Evolutionary conservation across 2,888 invertebrate genomes (phyloP).

Genomic region (Oxyteleia sp.): DNA sequence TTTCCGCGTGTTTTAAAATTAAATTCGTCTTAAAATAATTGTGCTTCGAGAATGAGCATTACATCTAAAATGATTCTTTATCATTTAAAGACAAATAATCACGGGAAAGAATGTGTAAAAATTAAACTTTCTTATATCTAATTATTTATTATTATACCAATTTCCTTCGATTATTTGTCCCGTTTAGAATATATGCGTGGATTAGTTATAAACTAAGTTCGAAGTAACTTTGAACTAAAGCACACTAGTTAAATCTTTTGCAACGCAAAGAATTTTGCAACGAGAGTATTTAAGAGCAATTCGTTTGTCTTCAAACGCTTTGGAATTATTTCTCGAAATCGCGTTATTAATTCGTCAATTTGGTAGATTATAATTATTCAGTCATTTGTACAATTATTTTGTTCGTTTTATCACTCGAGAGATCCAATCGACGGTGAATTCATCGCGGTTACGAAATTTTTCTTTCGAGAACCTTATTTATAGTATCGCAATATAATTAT

Average conservation of each 20-base stretch:
- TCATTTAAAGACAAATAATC: constrained; percentile 28
- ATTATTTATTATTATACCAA: background rate
- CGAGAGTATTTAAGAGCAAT: background rate
- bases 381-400: too few species aligned
- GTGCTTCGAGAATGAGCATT: constrained; percentile 36
- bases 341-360: too few species aligned
- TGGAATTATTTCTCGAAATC: too few species aligned
- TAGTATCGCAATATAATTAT: too few species aligned
- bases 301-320: background rate
- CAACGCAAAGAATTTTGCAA: background rate
- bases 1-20: background rate
- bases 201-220: background rate
- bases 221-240: background rate
- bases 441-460: too few species aligned
- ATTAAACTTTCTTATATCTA: background rate
- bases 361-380: too few species aligned
- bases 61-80: constrained; percentile 18
- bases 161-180: constrained; percentile 10
- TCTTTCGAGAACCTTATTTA: too few species aligned
- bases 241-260: background rate
- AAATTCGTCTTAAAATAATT: constrained; percentile 9
- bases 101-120: background rate
- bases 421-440: too few species aligned
- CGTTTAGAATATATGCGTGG: background rate
- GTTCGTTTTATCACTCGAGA: too few species aligned